Evolutionary conservation across 2,113 vertebrate genomes (phyloP), one percentile per base, ranked within the genome.

Genomic region (Sapayoa aenigma): DNA sequence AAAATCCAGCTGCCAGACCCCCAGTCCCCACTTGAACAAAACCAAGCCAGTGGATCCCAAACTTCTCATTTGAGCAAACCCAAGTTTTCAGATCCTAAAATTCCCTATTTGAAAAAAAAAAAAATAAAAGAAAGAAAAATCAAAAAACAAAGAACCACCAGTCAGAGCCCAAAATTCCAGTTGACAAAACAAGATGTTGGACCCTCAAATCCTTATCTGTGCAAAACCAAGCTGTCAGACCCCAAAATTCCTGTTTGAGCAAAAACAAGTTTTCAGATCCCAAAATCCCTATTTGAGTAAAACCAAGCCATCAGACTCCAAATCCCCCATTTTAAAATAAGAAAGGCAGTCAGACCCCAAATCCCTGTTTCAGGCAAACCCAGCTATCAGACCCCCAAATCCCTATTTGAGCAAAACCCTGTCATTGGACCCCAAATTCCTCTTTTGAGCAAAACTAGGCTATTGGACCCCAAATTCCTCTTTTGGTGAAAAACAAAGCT

Each of bases 361-460:
- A 49, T 20, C 22, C 12, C 33, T 1, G 4, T 58, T 42, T 53
- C 30, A 28, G 12, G 2, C 39, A 92, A 71, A 33, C 4, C 18
- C 11, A 53, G 19, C 16, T 15, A 8, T 5, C 30, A 9, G n/a
- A 47, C 8, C 8, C 55, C 55, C 15, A 87, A 60, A 0, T 11
- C 27, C 39, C 55, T 33, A 4, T 6, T 25, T 16, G 1, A 37
- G 1, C n/a, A 6, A 20, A 60, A 20, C 2, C 12, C 2, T 60
- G 35, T 25, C 28, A 14, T 11, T 16, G 17, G 3, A n/a, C 8
- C 55, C 63, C 15, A 87, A 52, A 0, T 11, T 31, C 39, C 55
- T 33, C 42, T 3, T 6, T 25, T 16, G 1, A 31, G 0, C n/a
- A 6, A n/a, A n/a, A n/a, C n/a, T n/a, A n/a, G n/a, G n/a, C n/a